Conservation (phyloP, 2,888 invertebrate genomes). For the Nephrotoma appendiculata region DNA sequence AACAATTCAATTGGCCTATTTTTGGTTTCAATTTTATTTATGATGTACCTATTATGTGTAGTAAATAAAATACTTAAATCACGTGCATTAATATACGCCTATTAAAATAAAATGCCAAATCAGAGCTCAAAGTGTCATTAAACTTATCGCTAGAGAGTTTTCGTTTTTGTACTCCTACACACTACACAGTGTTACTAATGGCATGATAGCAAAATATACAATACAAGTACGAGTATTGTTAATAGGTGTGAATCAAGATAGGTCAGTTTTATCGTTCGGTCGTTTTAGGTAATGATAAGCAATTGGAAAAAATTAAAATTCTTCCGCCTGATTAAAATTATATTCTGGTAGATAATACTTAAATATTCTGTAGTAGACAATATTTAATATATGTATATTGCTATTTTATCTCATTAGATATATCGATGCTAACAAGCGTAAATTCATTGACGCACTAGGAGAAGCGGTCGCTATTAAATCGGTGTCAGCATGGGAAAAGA, state of each 20-base stretch:
- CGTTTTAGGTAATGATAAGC: neutral
- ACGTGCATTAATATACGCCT: neutral
- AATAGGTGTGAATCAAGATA: neutral
- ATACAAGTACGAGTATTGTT: neutral
- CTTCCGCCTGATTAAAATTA: neutral
- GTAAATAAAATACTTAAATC: neutral
- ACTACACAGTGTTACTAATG: neutral
- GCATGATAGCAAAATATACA: neutral
- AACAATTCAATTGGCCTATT: neutral
- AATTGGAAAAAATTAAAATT: neutral
- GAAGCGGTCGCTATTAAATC: slow-evolving; percentile 88
- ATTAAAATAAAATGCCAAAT: neutral
- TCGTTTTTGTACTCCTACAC: neutral
- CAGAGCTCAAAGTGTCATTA: neutral
- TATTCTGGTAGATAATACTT: neutral
- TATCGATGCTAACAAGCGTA: slow-evolving; percentile 60
- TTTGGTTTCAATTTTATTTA: neutral
- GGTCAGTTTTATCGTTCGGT: neutral
- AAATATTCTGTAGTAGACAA: neutral
- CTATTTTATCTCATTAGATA: slow-evolving; percentile 34
- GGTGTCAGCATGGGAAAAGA: slow-evolving; percentile 83
- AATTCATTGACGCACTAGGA: slow-evolving; percentile 62
- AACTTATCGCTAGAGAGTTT: neutral
- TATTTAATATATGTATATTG: neutral
- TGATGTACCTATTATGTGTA: no score